These are phyloP conservation scores for Rhynchotus rufescens DNA, from an alignment of 2,797 vertebrate genomes.

Conservation along the genomic window DNA sequence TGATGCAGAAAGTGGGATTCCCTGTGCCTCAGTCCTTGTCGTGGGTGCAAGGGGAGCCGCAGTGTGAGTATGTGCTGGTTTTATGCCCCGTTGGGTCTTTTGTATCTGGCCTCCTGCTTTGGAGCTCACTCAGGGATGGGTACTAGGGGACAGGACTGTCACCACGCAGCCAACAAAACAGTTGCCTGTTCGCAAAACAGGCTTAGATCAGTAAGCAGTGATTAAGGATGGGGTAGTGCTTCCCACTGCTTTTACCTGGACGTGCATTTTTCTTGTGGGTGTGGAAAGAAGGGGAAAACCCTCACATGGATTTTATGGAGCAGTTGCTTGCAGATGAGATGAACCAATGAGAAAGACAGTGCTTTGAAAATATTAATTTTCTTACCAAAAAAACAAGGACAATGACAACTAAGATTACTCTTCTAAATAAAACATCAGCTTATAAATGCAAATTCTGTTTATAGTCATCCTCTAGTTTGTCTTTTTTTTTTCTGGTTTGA, in stretches of 20 bases:
- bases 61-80: conserved; percentile 35
- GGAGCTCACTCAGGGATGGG: conserved; percentile 18
- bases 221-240: conserved; percentile 69
- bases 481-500: not conserved
- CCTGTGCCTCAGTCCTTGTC: conserved; percentile 19
- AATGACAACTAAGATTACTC: conserved; percentile 33
- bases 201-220: conserved; percentile 76
- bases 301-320: not conserved
- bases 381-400: not conserved
- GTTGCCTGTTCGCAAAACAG: conserved; percentile 78
- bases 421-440: conserved; percentile 72
- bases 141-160: not conserved
- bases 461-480: not conserved
- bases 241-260: conserved; percentile 39
- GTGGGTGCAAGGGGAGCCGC: conserved; percentile 36
- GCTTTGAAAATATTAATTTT: conserved; percentile 33
- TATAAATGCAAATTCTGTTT: conserved; percentile 45
- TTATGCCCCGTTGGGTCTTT: conserved; percentile 59
- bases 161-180: conserved; percentile 63
- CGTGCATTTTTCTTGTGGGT: not conserved
- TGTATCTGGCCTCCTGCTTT: conserved; percentile 14
- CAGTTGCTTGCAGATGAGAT: not conserved
- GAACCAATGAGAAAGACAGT: conserved; percentile 6
- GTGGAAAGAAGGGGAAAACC: not conserved
- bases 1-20: not conserved